phyloP scores from a whole-genome alignment of 2,113 vertebrate genomes.

The Trogon surrucura region DNA sequence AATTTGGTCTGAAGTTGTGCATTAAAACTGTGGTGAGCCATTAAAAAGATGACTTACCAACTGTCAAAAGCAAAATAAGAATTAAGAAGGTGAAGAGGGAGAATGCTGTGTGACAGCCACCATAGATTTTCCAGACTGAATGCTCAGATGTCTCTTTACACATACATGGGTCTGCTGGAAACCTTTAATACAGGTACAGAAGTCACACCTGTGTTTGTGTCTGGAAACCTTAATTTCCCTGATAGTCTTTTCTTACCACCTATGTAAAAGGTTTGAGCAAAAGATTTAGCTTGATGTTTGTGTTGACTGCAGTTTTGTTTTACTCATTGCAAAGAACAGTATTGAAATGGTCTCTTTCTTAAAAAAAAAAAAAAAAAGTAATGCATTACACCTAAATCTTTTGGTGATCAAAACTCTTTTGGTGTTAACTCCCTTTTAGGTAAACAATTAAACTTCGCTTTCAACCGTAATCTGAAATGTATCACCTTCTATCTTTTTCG shows the following conservation, averaged over 20 bases:
- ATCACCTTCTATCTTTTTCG: background rate
- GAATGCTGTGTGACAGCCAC: slow-evolving; percentile 48
- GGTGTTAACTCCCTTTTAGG: slow-evolving; percentile 15
- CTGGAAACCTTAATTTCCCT: background rate
- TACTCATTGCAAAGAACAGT: background rate
- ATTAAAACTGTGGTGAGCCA: slow-evolving; percentile 66
- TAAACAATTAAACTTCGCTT: slow-evolving; percentile 8
- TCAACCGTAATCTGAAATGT: background rate
- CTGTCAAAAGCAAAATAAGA: slow-evolving; percentile 68
- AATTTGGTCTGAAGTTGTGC: slow-evolving; percentile 69
- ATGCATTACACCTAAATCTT: background rate
- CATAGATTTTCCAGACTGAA: slow-evolving; percentile 64
- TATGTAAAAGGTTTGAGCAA: background rate
- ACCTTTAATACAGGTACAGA: slow-evolving; percentile 13
- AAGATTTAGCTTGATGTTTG: background rate
- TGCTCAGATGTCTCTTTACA: slow-evolving; percentile 54
- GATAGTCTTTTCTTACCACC: background rate
- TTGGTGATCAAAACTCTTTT: background rate
- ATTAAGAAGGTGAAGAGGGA: slow-evolving; percentile 64
- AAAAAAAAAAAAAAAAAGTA: background rate
- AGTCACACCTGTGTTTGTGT: background rate
- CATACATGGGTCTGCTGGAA: background rate
- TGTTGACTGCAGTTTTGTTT: background rate
- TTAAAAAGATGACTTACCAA: slow-evolving; percentile 72
- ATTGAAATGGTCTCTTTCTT: background rate